Conservation (phyloP, 2,797 vertebrate species). For the Scolopax bukidnonensis region DNA sequence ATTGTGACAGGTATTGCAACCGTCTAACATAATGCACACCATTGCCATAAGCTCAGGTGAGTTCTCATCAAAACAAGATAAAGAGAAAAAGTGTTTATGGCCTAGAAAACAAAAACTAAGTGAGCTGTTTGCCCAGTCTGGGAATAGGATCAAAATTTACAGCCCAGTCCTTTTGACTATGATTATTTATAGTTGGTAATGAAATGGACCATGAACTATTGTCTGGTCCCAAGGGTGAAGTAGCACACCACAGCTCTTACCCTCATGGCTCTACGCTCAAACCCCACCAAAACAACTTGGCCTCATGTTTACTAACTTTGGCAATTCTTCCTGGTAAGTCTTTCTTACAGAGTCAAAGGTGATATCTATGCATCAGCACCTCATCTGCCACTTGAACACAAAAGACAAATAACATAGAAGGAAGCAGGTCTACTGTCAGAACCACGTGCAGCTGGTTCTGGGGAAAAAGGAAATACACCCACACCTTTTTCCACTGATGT, state of each 20-base stretch:
- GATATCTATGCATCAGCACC: background rate
- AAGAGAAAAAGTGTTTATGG: background rate
- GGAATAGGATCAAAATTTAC: background rate
- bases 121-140: background rate
- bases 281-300: background rate
- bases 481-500: background rate
- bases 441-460: background rate
- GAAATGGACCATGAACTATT: background rate
- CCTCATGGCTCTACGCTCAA: background rate
- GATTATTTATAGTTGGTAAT: background rate
- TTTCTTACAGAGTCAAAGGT: background rate
- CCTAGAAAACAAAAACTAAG: background rate
- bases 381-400: background rate
- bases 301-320: background rate
- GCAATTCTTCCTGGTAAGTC: background rate
- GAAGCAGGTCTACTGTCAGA: background rate
- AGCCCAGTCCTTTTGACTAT: background rate
- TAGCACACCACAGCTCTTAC: background rate
- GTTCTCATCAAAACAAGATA: background rate
- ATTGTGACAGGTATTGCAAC: background rate
- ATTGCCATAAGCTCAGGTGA: background rate
- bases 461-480: background rate
- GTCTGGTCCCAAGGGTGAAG: background rate
- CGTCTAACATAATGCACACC: background rate
- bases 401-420: background rate